Percentiles rank a stretch among this genome's conserved stretches.
These are phyloP conservation scores for Pediacus dermestoides DNA, from an alignment of 2,888 invertebrate species.

Conservation along the genomic window DNA sequence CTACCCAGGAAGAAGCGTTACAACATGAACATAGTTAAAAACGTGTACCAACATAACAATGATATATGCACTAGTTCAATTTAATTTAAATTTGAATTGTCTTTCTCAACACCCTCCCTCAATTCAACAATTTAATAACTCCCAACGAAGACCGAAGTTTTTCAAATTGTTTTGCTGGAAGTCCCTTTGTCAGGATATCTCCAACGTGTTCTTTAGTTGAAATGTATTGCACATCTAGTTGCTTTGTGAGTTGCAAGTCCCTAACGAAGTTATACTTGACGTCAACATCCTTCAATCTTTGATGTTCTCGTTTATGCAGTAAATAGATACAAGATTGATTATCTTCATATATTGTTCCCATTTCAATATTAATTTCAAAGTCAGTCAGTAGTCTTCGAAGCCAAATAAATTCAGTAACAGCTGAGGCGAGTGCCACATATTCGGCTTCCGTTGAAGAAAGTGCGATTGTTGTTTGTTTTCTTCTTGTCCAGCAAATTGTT, in stretches of 20 bases:
- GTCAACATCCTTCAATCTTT: constrained; percentile 17
- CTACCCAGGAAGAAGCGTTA: too few species aligned
- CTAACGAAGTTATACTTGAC: constrained; percentile 14
- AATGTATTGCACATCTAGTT: constrained; percentile 11
- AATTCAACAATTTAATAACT: constrained; percentile 1
- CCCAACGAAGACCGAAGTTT: constrained; percentile 1
- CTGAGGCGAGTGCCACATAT: constrained; percentile 34
- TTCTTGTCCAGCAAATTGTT: constrained; percentile 35
- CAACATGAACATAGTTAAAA: too few species aligned
- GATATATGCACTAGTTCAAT: too few species aligned
- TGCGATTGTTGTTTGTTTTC: constrained; percentile 35
- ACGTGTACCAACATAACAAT: too few species aligned
- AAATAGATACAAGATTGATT: constrained; percentile 21
- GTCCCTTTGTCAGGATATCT: constrained; percentile 5
- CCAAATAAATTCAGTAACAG: constrained; percentile 34
- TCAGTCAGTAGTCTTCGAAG: constrained; percentile 29
- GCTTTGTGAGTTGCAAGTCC: constrained; percentile 11
- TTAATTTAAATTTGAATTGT: too few species aligned
- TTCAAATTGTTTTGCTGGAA: constrained; percentile 8
- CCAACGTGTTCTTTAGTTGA: constrained; percentile 4
- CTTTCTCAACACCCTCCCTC: constrained; percentile 1
- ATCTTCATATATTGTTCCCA: constrained; percentile 14
- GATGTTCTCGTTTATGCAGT: constrained; percentile 12
- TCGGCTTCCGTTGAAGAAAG: constrained; percentile 41
- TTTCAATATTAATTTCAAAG: constrained; percentile 11